Conservation (phyloP, 2,113 vertebrate species). For the Turdus rufiventris region DNA sequence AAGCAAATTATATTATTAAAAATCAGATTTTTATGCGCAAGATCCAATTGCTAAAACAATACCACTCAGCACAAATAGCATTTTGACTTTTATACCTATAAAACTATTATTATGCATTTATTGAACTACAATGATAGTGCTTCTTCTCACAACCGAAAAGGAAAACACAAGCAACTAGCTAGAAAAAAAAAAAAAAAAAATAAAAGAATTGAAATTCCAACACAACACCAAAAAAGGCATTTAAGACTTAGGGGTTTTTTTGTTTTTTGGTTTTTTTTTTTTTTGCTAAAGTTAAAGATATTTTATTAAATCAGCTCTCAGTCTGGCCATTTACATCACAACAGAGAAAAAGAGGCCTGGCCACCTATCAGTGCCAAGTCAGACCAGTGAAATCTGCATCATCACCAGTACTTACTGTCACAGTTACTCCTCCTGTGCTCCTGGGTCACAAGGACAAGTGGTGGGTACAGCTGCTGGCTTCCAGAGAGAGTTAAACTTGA, state of each 20-base stretch:
- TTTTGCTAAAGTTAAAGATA: background rate
- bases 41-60: background rate
- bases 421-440: background rate
- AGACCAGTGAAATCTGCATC: background rate
- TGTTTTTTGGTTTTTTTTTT: background rate
- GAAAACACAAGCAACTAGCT: fast-evolving
- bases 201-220: fast-evolving
- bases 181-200: background rate
- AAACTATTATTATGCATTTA: background rate
- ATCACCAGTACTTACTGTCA: background rate
- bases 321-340: background rate
- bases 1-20: background rate
- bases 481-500: background rate
- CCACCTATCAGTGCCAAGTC: background rate
- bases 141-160: background rate
- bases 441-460: background rate
- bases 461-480: background rate
- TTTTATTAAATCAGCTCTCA: background rate
- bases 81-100: conserved; percentile 5
- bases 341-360: background rate
- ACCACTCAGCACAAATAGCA: background rate
- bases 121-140: background rate
- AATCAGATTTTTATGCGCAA: background rate
- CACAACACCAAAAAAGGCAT: background rate
- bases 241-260: background rate